Base-by-base conservation (phyloP, 2,113 vertebrate species). In the Eulacestoma nigropectus region DNA sequence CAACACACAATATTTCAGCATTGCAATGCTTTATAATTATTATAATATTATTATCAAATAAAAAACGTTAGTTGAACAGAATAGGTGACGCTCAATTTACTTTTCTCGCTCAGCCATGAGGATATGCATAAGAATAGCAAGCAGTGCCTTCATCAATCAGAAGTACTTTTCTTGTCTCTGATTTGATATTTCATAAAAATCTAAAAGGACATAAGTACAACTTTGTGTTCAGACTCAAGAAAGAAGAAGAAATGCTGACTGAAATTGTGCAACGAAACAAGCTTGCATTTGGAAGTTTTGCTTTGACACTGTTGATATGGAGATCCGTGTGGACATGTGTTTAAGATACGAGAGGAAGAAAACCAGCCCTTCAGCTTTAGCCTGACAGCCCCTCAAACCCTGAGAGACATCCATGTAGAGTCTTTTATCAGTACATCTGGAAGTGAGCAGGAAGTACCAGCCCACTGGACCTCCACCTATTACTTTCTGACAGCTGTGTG, bases 401-500 rank as follows among this genome's bases (percentile, higher is more conserved):
- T 55, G 50, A 57, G 57, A 79, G 59, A 56, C 67, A 11, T 55
- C 15, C 55, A 76, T 16, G 53, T 27, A 67, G 63, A 20, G 27
- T 32, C 17, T 52, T 68, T 94, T 95, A 86, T 88, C 90, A 75
- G 80, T 41, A 21, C 64, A 94, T 96, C 93, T 96, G 87, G 88
- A 93, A 82, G n/a, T 2, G 39, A 52, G 69, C 67, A 92, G 88
- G 94, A 90, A 97, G 91, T 42, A 78, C 82, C 93, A 95, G 84
- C 93, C 93, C 91, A 69, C 25, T 70, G 81, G 69, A 90, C 63
- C 89, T 95, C 95, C 82, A 94, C 89, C 90, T 93, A 59, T 59
- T 49, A 29, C 63, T 95, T 86, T 95, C 94, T 97, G 95, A 94
- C 91, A 97, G 78, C 83, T 44, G 6, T 11, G 75, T 82, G 33